Percentiles rank a stretch among this genome's conserved stretches.
Evolutionary conservation across 2,888 invertebrate species (phyloP).

Genomic region (Xylota sylvarum): DNA sequence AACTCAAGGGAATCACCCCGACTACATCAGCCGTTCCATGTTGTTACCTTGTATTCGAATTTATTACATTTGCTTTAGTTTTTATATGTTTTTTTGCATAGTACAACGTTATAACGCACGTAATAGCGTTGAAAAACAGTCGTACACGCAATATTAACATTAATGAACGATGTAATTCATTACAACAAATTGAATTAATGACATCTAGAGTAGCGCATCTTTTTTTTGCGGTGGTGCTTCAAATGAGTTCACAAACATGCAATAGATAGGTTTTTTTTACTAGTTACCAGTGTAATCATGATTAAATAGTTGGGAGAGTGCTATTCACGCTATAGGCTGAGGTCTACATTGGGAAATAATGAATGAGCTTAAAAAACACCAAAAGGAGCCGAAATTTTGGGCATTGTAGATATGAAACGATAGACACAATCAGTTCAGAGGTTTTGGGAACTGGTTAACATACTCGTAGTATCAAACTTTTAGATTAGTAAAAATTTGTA

Average conservation of each 20-base stretch:
- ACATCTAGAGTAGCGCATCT: constrained; percentile 31
- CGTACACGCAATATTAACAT: constrained; percentile 63
- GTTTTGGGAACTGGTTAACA: too few relatives aligned
- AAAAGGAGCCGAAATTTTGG: too few relatives aligned
- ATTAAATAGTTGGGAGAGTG: constrained; percentile 1
- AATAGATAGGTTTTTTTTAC: background rate
- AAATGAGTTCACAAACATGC: constrained; percentile 30
- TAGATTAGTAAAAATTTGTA: too few relatives aligned
- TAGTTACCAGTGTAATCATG: background rate
- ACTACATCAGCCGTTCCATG: constrained; percentile 17
- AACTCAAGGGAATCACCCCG: constrained; percentile 61
- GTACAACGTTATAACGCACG: too few relatives aligned
- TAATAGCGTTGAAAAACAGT: constrained; percentile 53
- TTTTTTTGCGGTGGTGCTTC: background rate
- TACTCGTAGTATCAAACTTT: too few relatives aligned
- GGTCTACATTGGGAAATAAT: background rate
- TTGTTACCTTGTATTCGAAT: constrained; percentile 53
- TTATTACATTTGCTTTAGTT: constrained; percentile 21
- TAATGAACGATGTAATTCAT: constrained; percentile 59
- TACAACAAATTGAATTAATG: constrained; percentile 71
- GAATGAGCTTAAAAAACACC: background rate
- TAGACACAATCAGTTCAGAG: too few relatives aligned
- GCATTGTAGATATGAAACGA: too few relatives aligned
- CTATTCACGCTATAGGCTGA: background rate
- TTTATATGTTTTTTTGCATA: constrained; percentile 7